Conservation (phyloP, 1,140 invertebrate genomes). For the Globodera rostochiensis region DNA sequence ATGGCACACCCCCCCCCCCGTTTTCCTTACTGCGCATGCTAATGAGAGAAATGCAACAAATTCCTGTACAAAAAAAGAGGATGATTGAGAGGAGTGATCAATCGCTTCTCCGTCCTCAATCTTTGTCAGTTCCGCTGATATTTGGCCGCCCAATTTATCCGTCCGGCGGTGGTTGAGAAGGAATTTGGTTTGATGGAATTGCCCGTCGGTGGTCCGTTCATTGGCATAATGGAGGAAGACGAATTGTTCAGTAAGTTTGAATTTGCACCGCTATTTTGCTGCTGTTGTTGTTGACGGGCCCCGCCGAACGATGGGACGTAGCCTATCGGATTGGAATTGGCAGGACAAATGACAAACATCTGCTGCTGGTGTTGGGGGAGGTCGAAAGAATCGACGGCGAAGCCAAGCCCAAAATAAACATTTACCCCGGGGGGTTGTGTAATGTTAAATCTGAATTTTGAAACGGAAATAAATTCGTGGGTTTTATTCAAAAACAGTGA, state of each 20-base stretch:
- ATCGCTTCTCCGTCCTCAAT: background rate
- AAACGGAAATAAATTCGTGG: too few species aligned
- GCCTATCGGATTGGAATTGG: background rate
- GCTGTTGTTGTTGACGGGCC: conserved; percentile 12
- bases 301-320: conserved; percentile 28
- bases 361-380: too few species aligned
- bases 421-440: too few species aligned
- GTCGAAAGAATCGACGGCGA: too few species aligned
- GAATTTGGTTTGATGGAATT: background rate
- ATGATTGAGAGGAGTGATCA: background rate
- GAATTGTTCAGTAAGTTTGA: background rate
- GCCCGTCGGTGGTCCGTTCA: background rate
- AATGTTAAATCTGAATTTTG: too few species aligned
- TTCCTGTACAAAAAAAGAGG: background rate
- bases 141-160: conserved; percentile 30
- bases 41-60: background rate
- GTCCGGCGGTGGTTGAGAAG: conserved; percentile 19
- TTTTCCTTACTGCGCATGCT: background rate
- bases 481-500: too few species aligned
- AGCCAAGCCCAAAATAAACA: too few species aligned
- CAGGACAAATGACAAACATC: too few species aligned
- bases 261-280: conserved; percentile 16
- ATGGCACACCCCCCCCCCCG: too few species aligned
- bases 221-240: background rate
- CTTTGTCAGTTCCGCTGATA: conserved; percentile 24